Evolutionary conservation across 2,113 vertebrate species (phyloP).

Genomic region (Apodemus sylvaticus): DNA sequence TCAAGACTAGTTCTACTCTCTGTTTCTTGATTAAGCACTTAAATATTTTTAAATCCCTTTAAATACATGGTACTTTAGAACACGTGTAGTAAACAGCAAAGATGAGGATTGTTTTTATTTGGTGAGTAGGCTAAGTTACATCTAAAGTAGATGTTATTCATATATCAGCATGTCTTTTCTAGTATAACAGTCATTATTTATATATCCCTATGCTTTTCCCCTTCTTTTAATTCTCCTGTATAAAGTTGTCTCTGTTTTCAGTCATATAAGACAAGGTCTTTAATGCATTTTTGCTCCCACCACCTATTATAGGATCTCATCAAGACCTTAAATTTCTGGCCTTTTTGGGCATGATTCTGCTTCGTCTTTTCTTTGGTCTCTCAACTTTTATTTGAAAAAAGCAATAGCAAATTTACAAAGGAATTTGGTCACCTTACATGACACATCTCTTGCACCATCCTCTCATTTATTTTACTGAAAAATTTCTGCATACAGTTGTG

Average conservation of each 20-base stretch:
- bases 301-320: background rate
- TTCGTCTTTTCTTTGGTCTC: slow-evolving; percentile 7
- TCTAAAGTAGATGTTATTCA: background rate
- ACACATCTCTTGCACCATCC: background rate
- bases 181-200: background rate
- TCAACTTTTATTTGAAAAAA: background rate
- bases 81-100: background rate
- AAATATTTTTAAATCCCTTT: background rate
- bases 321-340: background rate
- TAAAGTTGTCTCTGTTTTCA: slow-evolving; percentile 16
- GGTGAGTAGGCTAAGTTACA: background rate
- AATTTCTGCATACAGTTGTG: background rate
- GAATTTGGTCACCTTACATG: background rate
- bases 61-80: background rate
- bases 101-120: slow-evolving; percentile 8
- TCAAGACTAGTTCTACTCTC: background rate
- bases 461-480: background rate
- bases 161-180: background rate
- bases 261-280: background rate
- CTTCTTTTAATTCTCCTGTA: background rate
- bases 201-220: background rate
- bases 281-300: background rate
- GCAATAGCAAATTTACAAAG: background rate
- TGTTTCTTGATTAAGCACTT: background rate
- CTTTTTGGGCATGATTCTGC: background rate